Base-by-base conservation (phyloP, 2,888 invertebrate species). In the Parthenolecanium corni region DNA sequence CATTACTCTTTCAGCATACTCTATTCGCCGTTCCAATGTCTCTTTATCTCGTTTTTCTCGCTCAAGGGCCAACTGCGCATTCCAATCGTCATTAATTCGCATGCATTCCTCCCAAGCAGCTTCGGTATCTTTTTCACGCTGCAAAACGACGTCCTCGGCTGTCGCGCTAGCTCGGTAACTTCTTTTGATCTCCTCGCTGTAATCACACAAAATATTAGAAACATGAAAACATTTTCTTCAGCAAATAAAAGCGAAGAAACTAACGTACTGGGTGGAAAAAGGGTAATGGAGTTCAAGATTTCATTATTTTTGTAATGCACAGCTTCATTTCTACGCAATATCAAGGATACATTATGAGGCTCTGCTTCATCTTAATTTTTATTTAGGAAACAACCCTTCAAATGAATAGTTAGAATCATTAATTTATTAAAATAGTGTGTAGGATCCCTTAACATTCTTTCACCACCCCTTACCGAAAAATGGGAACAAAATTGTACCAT, bases 61-160 rank as follows among this genome's bases (percentile, higher is more conserved):
- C 46, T 79, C 74, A 1, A 72, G 68, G 1, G 82, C 81, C 21
- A 84, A 76, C 69, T 80, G 74, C 1, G 75, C 74, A 72, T 89
- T 89, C 88, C 89, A 89, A 66, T 78, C 74, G 0, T 83, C 79
- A 70, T 89, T 89, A 12, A 82, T 70, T 66, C 77, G 72, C 2
- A 77, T 71, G 68, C 84, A 84, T 11, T 70, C 71, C 52, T 75
- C 74, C 73, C 82, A 84, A 68, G 87, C 86, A 4, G 80, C 80
- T 1, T 82, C 80, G 66, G 82, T 80, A 53, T 79, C 72, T 54
- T 77, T 77, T 74, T 12, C 80, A 47, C 69, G 65, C 40, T 70
- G 66, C 25, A 68, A 57, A 38, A 68, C 69, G 25, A 70, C 70
- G 51, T 67, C 67, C 5, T 67, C 65, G 18, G 67, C 57, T 40